Evolutionary conservation across 2,888 invertebrate genomes (phyloP).

Genomic region (Melieria crassipennis): DNA sequence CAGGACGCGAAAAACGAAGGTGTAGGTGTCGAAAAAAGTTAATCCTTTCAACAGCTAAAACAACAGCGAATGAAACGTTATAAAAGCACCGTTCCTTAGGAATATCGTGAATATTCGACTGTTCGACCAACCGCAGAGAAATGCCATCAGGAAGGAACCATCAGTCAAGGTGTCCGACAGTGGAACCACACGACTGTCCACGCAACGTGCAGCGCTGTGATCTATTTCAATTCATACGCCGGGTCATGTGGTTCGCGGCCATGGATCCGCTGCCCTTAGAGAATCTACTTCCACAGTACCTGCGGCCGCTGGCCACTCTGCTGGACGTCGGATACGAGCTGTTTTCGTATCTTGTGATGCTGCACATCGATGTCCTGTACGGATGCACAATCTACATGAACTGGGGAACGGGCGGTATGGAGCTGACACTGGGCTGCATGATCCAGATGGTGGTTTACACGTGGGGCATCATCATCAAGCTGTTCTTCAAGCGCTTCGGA

Average conservation of each 20-base stretch:
- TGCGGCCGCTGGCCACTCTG: conserved; percentile 16
- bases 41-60: no score
- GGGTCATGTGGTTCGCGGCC: conserved; percentile 45
- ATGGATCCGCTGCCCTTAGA: conserved; percentile 44
- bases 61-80: no score
- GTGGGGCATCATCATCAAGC: conserved; percentile 53
- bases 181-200: background rate
- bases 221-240: conserved; percentile 48
- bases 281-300: background rate
- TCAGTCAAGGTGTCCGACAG: no score
- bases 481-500: conserved; percentile 52
- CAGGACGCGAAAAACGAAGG: no score
- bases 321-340: conserved; percentile 43
- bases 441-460: conserved; percentile 54
- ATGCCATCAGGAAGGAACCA: no score
- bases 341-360: conserved; percentile 48
- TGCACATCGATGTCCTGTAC: conserved; percentile 51
- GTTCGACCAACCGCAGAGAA: no score
- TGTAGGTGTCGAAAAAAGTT: no score
- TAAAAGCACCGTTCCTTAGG: no score
- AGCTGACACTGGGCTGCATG: conserved; percentile 51
- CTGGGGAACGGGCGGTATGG: conserved; percentile 47
- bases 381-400: conserved; percentile 51
- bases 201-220: conserved; percentile 43
- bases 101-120: no score